Base-by-base conservation (phyloP, 2,797 vertebrate genomes). In the Bufotes viridis region DNA sequence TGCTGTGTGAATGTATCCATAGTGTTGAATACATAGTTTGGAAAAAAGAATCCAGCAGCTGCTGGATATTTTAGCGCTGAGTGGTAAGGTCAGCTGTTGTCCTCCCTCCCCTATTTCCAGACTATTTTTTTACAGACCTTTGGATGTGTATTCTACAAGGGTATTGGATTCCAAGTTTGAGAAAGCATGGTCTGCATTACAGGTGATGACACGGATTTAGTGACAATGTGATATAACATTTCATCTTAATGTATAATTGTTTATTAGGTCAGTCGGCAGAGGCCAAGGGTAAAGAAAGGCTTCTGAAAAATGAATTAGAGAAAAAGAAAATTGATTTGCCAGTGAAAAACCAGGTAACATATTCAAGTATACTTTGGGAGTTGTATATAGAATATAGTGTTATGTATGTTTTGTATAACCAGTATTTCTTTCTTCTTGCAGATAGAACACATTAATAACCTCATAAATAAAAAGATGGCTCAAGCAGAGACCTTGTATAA, bases 231-330 rank as follows among this genome's bases (percentile, higher is more conserved):
- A 57, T 78, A 55, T 57, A 51, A 58, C 26, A 78, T 55, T 29
- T 13, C 18, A 3, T 24, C 1, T 24, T 5, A 58, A 58, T 78
- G 14, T 2, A 58, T 86, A 90, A 29, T 90, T 90, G 7, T n/a
- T 84, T 3, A 65, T 90, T 90, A 97, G 98, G 74, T 86, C 93
- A 94, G 69, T 84, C 91, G 69, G 90, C 91, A 89, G 91, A 93
- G 90, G 93, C 95, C 87, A 82, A 85, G 88, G 70, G 51, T 24
- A 97, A 94, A 93, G 94, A 95, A 90, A 1, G 3, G 22, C 34
- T 90, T 0, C 86, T 96, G 55, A 94, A 92, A 92, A 91, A 87
- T 0, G 91, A 95, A 81, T 91, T 98, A 72, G 88, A 49, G 26
- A 92, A 78, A 24, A 93, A 88, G n/a, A 93, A 93, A 13, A 88